Base-by-base conservation (phyloP, 2,113 vertebrate genomes). In the Fulica atra region DNA sequence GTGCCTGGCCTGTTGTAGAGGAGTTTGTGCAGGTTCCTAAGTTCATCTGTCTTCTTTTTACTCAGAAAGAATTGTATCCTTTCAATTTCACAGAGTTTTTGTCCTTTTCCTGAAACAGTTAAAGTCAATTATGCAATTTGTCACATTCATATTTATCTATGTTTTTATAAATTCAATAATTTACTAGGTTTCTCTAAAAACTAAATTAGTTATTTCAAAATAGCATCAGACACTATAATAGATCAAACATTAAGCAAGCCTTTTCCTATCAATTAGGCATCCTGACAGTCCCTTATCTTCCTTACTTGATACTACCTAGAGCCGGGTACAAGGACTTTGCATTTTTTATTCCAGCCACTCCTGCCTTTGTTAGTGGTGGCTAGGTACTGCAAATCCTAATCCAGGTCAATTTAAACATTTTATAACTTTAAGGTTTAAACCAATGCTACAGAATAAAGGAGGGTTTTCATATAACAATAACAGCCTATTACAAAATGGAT, bases 1-100 rank as follows among this genome's bases (percentile, higher is more conserved):
- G 99, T 99, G 96, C 99, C 99, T 7, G 98, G 99, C 46, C 99
- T 97, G 97, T 99, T 99, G 92, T 99, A 99, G 88, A 99, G 97
- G 81, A 99, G 98, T 97, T 98, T 98, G 96, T 99, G 99, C 51
- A 99, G 98, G 82, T 99, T 99, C 95, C 99, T 98, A 86, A 99
- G 98, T 88, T 99, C 99, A 1, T 98, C 99, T 4, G 98, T 98
- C 98, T 99, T 99, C 97, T 99, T 99, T 97, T 98, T 99, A 95
- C 98, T 98, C 88, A 99, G 97, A 90, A 99, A 98, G 92, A 98
- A 98, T 51, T 98, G 98, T 96, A 99, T 98, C 82, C 99, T 98
- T 91, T 99, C 99, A 95, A 99, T 99, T 97, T 99, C 99, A 96
- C 99, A 99, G 38, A 99, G 95, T 72, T 99, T 99, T 91, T 99